Evolutionary conservation across 2,888 invertebrate species (phyloP).

Genomic region (Pyrrhosoma nymphula): DNA sequence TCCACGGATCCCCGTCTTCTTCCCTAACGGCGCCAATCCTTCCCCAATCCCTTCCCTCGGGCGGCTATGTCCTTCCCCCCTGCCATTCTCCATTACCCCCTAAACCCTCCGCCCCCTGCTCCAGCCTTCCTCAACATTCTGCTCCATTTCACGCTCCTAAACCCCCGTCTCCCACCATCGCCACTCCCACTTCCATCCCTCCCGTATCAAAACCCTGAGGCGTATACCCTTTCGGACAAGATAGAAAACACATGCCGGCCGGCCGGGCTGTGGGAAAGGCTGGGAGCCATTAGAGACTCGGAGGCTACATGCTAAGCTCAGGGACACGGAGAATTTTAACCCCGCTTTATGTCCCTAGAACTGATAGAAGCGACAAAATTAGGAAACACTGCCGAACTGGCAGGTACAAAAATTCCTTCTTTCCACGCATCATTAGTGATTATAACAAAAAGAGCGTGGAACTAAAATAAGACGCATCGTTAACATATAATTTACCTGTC

Average conservation of each 20-base stretch:
- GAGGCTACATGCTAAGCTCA: no score
- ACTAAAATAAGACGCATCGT: no score
- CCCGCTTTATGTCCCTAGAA: no score
- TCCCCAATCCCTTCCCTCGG: not conserved
- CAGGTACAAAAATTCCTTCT: no score
- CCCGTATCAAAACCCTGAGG: not conserved
- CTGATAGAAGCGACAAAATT: no score
- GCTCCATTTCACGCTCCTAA: not conserved
- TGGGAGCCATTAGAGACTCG: no score
- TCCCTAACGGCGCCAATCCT: not conserved
- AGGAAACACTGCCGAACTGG: no score
- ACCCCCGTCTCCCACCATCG: no score
- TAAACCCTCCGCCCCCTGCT: not conserved
- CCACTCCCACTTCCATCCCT: not conserved
- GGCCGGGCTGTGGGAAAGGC: not conserved
- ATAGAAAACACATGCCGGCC: not conserved
- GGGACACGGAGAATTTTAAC: no score
- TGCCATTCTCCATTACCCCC: not conserved
- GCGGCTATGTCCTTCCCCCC: not conserved
- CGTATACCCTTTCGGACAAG: not conserved
- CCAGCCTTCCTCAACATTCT: slow-evolving; percentile 6
- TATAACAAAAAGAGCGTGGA: no score
- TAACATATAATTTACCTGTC: no score
- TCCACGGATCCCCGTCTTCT: slow-evolving; percentile 3
- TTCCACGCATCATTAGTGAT: no score